These are phyloP conservation scores for Oncorhynchus clarkii DNA, from an alignment of 2,113 vertebrate genomes.

Conservation along the genomic window DNA sequence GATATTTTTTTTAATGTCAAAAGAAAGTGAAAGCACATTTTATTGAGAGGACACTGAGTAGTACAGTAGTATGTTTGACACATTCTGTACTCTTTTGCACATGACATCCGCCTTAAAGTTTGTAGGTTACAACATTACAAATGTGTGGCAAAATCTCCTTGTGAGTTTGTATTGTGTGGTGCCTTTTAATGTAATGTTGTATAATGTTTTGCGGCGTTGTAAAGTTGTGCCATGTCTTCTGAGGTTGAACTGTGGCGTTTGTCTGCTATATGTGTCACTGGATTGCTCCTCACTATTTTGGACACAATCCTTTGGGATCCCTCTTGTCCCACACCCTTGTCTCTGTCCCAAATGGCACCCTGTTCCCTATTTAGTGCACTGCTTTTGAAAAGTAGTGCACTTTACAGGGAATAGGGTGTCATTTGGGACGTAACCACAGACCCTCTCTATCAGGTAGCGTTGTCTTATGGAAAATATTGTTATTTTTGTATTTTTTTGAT, in stretches of 20 bases:
- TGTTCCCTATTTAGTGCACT: too few relatives aligned
- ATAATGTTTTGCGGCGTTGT: slow-evolving; percentile 59
- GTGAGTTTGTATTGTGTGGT: slow-evolving; percentile 84
- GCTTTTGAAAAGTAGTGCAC: too few relatives aligned
- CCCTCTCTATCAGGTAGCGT: slow-evolving; percentile 70
- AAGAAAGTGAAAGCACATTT: slow-evolving; percentile 57
- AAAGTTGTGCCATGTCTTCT: slow-evolving; percentile 45
- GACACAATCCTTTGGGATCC: slow-evolving; percentile 55
- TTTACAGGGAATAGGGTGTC: too few relatives aligned
- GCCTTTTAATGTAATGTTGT: slow-evolving; percentile 78
- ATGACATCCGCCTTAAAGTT: slow-evolving; percentile 76
- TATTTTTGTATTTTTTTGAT: slow-evolving; percentile 51
- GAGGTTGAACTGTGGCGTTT: slow-evolving; percentile 44
- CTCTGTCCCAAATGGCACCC: too few relatives aligned
- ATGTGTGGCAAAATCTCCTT: slow-evolving; percentile 69
- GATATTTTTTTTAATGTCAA: slow-evolving; percentile 51
- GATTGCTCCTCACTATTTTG: slow-evolving; percentile 45
- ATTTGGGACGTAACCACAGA: too few relatives aligned
- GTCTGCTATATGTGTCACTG: slow-evolving; percentile 53
- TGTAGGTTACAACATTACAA: slow-evolving; percentile 67
- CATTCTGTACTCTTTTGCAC: slow-evolving; percentile 69
- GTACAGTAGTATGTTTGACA: slow-evolving; percentile 33
- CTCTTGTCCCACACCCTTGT: slow-evolving; percentile 26
- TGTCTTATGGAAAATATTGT: slow-evolving; percentile 53
- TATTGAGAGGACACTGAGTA: slow-evolving; percentile 45